Base-by-base conservation (phyloP, 2,888 invertebrate genomes). In the Cephonodes hylas region DNA sequence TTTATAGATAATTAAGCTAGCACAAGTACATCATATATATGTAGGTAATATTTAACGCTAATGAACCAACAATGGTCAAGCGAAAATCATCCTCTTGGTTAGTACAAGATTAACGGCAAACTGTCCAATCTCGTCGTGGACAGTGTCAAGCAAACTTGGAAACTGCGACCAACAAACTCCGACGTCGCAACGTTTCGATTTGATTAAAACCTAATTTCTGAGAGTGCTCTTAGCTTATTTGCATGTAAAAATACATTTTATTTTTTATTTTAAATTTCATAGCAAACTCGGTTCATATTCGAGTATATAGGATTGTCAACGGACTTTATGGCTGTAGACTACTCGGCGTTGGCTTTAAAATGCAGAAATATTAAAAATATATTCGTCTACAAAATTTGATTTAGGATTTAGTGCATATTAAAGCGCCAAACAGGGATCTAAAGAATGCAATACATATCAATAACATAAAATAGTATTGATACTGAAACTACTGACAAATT, bases 141-240 rank as follows among this genome's bases (percentile, higher is more conserved):
- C 62, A 64, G 63, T 65, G 69, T 69, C 69, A 65, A 63, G 61
- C 60, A 31, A 66, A 68, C 67, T 68, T 68, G 64, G 65, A 61
- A 68, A 67, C 62, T 73, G 66, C 68, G 68, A 60, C 45, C 53
- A 56, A 57, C 62, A 45, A 57, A 62, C 59, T 60, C 57, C 46
- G 15, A 48, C 58, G 62, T 64, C 66, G 66, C 65, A 64, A 69
- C 64, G 64, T 73, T 68, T 69, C 66, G 65, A 69, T 72, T 68
- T 66, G 67, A 75, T 75, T 74, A 75, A 73, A 73, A 73, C 63
- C 64, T 68, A 72, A 75, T 75, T 66, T 62, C 38, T 27, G 63
- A 65, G 66, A 71, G 66, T 67, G 67, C 64, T 69, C 62, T 64
- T 64, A 62, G 45, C 31, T 61, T 59, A 58, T 53, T 45, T 60